phyloP scores from a whole-genome alignment of 2,113 vertebrate species.

The Balaenoptera acutorostrata region DNA sequence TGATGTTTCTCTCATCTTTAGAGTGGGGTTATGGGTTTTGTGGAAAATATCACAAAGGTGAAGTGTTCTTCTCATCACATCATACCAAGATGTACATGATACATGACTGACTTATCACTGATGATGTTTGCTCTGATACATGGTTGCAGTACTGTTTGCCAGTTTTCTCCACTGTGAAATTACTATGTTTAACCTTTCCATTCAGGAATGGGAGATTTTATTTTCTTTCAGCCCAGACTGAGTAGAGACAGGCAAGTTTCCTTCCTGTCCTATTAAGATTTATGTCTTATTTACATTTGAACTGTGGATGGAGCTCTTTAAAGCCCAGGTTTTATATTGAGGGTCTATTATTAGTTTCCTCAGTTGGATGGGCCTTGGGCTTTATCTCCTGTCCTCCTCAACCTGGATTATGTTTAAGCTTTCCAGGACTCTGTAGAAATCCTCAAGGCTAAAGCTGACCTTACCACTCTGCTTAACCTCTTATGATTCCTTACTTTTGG shows the following conservation, averaged over 20 bases:
- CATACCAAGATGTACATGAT: not conserved
- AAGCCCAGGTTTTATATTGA: not conserved
- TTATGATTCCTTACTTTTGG: not conserved
- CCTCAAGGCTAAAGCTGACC: not conserved
- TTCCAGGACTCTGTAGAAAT: not conserved
- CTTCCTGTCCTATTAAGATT: not conserved
- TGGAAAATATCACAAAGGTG: not conserved
- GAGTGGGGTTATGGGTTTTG: not conserved
- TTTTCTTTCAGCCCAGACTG: not conserved
- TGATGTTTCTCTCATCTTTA: conserved; percentile 8
- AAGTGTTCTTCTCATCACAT: not conserved
- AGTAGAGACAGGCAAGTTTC: not conserved
- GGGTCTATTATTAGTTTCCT: not conserved
- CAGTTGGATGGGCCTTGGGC: not conserved
- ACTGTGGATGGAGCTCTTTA: not conserved
- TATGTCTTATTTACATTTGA: not conserved
- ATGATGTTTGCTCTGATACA: not conserved
- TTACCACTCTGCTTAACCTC: not conserved
- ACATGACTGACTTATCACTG: not conserved
- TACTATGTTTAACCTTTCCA: not conserved
- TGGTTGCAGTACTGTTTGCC: not conserved
- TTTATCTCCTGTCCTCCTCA: not conserved
- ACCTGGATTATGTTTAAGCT: not conserved
- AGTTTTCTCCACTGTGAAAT: not conserved
- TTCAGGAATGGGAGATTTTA: not conserved